A percentile compares a stretch with the other conserved stretches of the same genome.
These are phyloP conservation scores for Bradypus variegatus DNA, from an alignment of 2,797 vertebrate genomes.

Conservation along the genomic window DNA sequence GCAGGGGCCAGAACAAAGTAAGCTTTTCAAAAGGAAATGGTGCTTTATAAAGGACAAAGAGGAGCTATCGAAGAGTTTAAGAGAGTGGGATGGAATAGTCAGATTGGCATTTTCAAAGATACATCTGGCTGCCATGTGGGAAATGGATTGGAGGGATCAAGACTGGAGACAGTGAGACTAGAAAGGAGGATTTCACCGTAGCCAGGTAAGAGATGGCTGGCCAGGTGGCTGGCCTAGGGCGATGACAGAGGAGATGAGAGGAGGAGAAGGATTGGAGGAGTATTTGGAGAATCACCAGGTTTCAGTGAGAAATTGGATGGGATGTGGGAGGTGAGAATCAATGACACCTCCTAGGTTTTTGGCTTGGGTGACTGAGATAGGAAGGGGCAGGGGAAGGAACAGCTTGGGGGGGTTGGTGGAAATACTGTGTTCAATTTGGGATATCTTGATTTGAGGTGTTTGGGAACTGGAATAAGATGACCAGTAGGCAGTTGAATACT, in stretches of 20 bases:
- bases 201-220: neutral
- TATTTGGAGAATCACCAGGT: neutral
- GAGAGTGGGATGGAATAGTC: neutral
- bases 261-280: neutral
- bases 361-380: neutral
- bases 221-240: neutral
- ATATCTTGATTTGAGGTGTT: neutral
- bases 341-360: neutral
- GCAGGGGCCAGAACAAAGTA: neutral
- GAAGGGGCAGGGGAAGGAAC: neutral
- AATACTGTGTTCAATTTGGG: neutral
- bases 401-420: too few species aligned
- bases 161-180: neutral
- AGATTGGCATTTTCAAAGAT: neutral
- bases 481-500: neutral
- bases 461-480: neutral
- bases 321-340: neutral
- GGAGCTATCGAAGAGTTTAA: neutral
- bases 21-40: neutral
- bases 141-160: neutral
- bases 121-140: neutral
- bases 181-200: neutral
- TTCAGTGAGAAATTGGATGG: neutral
- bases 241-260: neutral
- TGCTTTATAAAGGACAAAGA: neutral